These are phyloP conservation scores for Heliopora coerulea DNA, from an alignment of 92 coral and sea anemone species.

Conservation along the genomic window DNA sequence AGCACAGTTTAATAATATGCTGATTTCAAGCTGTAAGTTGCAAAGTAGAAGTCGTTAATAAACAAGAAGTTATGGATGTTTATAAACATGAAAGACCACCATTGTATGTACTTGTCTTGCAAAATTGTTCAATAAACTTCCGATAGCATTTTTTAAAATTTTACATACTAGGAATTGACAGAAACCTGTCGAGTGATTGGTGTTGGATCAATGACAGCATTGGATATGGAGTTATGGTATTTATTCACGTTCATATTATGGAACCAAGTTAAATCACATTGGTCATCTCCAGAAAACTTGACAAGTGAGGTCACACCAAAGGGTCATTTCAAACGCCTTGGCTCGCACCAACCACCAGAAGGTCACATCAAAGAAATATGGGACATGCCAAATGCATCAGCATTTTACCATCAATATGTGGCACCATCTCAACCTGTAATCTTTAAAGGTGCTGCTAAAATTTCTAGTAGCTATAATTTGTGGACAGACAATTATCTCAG, in stretches of 20 bases:
- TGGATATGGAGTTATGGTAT: too few relatives aligned
- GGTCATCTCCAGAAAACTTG: background rate
- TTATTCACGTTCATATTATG: background rate
- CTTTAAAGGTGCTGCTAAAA: constrained; percentile 70
- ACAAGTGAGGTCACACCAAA: constrained; percentile 37
- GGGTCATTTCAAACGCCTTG: constrained; percentile 66
- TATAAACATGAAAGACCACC: too few relatives aligned
- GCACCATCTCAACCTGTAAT: constrained; percentile 57
- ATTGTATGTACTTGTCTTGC: too few relatives aligned
- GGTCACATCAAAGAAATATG: constrained; percentile 50
- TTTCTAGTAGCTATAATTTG: constrained; percentile 64
- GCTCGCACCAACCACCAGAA: constrained; percentile 65
- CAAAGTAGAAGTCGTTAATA: too few relatives aligned
- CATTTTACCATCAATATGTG: constrained; percentile 58
- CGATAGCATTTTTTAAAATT: too few relatives aligned
- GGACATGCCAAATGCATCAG: constrained; percentile 50
- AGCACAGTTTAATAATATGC: too few relatives aligned
- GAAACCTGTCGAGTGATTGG: too few relatives aligned
- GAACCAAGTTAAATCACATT: background rate
- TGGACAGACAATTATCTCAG: constrained; percentile 88
- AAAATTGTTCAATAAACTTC: too few relatives aligned
- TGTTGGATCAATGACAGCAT: too few relatives aligned
- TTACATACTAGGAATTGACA: too few relatives aligned
- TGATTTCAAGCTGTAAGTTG: too few relatives aligned
- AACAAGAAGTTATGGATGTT: too few relatives aligned